These are phyloP conservation scores for Drosophila ohnishii DNA, from an alignment of 1,140 invertebrate species.

Conservation along the genomic window DNA sequence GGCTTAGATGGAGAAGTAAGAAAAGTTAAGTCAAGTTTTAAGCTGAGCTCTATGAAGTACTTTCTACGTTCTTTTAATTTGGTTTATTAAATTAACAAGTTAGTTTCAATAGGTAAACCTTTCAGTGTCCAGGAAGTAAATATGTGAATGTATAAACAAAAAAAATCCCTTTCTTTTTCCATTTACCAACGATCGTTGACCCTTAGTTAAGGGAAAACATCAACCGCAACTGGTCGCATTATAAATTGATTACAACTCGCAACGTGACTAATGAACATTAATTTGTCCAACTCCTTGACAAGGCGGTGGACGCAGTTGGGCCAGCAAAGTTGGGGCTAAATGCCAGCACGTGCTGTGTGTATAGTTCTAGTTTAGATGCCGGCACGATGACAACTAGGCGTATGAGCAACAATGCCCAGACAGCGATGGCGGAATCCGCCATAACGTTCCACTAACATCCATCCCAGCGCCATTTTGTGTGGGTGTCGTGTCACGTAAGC, in stretches of 20 bases:
- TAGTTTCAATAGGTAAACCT: neutral
- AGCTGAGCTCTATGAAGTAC: too few species aligned
- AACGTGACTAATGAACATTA: slow-evolving; percentile 77
- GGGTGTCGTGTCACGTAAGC: slow-evolving; percentile 68
- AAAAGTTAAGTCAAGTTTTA: neutral
- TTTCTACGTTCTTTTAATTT: neutral
- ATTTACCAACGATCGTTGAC: slow-evolving; percentile 23
- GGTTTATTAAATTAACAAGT: neutral
- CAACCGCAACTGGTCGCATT: slow-evolving; percentile 72
- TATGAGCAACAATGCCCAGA: slow-evolving; percentile 49
- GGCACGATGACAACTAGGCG: slow-evolving; percentile 51
- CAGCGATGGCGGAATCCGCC: slow-evolving; percentile 7
- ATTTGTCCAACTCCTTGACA: slow-evolving; percentile 69
- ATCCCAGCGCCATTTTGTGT: slow-evolving; percentile 28
- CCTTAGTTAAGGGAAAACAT: slow-evolving; percentile 40
- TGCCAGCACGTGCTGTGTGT: slow-evolving; percentile 58
- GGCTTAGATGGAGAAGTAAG: neutral
- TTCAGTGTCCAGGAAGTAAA: neutral
- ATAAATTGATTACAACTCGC: slow-evolving; percentile 74
- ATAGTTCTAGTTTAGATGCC: slow-evolving; percentile 45
- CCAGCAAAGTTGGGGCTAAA: slow-evolving; percentile 57
- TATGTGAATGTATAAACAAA: neutral
- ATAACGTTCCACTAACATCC: slow-evolving; percentile 4
- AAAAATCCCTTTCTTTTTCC: neutral
- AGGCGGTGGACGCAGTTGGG: slow-evolving; percentile 45